Base-by-base conservation (phyloP, 2,888 invertebrate species). In the Vesta saturnalis region DNA sequence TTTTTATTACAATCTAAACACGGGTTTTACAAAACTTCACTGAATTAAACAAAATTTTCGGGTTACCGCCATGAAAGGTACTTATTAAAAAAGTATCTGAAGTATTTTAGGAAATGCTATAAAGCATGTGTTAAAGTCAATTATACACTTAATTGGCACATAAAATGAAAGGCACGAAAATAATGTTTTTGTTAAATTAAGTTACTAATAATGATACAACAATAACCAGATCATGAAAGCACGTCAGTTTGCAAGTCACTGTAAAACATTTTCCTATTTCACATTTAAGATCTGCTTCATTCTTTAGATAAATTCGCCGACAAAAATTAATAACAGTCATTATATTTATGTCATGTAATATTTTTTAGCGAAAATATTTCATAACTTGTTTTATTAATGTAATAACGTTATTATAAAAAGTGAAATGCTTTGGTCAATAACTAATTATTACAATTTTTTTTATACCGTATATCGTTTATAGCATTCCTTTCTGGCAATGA, bases 361-460 rank as follows among this genome's bases (percentile, higher is more conserved):
- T 39, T 49, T 49, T 49, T 15, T 49, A 15, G 15, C 1, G 8
- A 18, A 15, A 49, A 49, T 8, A 15, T 49, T 15, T 49, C 16
- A 15, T 49, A 49, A 18, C 47, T 49, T 18, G 47, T 15, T 49
- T 49, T 49, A 49, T 14, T 49, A 67, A 62, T 62, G 62, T 58
- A 57, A 60, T 66, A 60, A 67, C 59, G 54, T 49, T 66, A 22
- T 21, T 46, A 59, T 47, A 67, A 67, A 67, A 67, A 67, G 39
- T 43, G 43, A 56, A 39, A 16, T 16, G 49, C 49, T 66, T 65
- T 57, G 60, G 46, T 66, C 66, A 35, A n/a, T 47, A 49, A 54
- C 22, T 35, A 60, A 60, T 60, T 55, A 55, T 62, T 23, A 35
- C 19, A 10, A 30, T 39, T 39, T 6, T n/a, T 39, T 39, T 39